Percentiles rank a stretch among this genome's conserved stretches.
Evolutionary conservation across 2,113 vertebrate species (phyloP).

Genomic region (Ptilonorhynchus violaceus): DNA sequence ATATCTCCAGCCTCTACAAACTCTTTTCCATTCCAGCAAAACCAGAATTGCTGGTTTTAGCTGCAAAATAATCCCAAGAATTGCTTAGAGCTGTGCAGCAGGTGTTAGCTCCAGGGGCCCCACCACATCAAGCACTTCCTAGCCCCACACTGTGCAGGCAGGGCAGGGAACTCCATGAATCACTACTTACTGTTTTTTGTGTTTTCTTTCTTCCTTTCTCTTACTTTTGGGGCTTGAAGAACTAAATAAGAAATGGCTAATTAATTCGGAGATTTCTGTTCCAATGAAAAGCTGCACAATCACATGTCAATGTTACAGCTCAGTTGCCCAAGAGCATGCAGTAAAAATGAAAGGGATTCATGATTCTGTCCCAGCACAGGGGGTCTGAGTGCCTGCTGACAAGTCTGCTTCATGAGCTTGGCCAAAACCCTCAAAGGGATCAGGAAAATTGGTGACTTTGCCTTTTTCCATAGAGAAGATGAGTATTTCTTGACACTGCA

Average conservation of each 20-base stretch:
- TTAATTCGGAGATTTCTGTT: constrained; percentile 39
- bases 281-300: neutral
- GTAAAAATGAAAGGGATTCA: neutral
- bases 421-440: neutral
- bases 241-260: constrained; percentile 76
- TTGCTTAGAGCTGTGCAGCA: neutral
- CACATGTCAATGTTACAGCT: neutral
- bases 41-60: neutral
- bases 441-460: neutral
- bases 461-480: neutral
- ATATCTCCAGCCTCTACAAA: neutral
- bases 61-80: neutral
- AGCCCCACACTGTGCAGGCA: neutral
- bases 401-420: neutral
- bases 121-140: neutral
- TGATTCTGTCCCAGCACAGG: neutral
- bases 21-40: neutral
- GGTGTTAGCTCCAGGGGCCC: neutral
- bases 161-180: neutral
- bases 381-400: neutral
- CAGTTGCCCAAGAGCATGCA: neutral
- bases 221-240: constrained; percentile 89
- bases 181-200: constrained; percentile 92
- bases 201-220: constrained; percentile 90
- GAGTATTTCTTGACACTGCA: neutral